These are phyloP conservation scores for Origma solitaria DNA, from an alignment of 2,113 vertebrate genomes.

Conservation along the genomic window DNA sequence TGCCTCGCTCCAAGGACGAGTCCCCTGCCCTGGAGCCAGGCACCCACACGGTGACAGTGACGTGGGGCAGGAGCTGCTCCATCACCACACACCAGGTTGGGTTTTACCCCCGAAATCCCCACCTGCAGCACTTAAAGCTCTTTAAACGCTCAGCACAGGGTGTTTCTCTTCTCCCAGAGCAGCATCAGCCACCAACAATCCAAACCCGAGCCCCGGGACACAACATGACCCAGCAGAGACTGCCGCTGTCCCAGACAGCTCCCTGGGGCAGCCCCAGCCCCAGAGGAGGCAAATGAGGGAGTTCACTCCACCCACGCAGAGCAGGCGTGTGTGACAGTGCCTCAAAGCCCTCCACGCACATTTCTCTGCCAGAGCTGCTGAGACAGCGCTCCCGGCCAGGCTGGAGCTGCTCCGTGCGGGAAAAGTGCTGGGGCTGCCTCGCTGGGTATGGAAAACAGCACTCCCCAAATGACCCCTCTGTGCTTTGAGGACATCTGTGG, in stretches of 20 bases:
- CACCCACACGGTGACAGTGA: fast-evolving
- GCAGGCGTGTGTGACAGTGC: fast-evolving
- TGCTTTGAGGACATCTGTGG: not conserved
- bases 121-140: not conserved
- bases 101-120: fast-evolving
- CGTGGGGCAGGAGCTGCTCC: not conserved
- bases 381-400: fast-evolving
- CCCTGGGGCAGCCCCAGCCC: not conserved
- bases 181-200: not conserved
- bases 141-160: not conserved
- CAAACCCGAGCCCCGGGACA: fast-evolving
- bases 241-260: not conserved
- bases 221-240: not conserved
- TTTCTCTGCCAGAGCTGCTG: not conserved
- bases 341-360: not conserved
- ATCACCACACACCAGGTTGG: not conserved
- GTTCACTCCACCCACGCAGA: not conserved
- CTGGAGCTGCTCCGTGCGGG: not conserved
- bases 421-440: not conserved
- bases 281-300: not conserved
- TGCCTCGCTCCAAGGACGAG: fast-evolving
- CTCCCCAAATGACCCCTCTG: not conserved
- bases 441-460: not conserved
- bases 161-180: not conserved
- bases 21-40: fast-evolving